These are phyloP conservation scores for Corvus hawaiiensis DNA, from an alignment of 2,113 vertebrate genomes.

Conservation along the genomic window DNA sequence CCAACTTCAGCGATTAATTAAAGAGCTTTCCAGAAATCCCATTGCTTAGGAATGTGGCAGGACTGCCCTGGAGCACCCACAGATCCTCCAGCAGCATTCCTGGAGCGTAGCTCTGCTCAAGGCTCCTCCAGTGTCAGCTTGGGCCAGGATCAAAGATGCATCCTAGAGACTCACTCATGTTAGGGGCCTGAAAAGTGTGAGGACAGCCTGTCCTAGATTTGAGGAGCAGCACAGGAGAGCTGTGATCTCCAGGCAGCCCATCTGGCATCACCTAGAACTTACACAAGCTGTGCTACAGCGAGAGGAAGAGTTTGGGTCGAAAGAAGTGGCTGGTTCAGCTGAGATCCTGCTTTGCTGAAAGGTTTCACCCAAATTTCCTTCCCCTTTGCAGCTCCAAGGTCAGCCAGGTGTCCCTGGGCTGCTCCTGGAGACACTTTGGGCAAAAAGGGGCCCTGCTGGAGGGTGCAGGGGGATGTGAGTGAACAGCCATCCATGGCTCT, in stretches of 20 bases:
- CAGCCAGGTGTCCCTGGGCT: not conserved
- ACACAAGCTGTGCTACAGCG: not conserved
- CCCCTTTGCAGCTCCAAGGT: not conserved
- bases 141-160: not conserved
- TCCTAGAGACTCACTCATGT: not conserved
- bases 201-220: not conserved
- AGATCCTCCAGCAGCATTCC: not conserved
- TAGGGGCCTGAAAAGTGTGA: not conserved
- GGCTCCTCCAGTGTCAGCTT: not conserved
- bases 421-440: not conserved
- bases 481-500: not conserved
- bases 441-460: not conserved
- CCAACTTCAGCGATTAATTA: not conserved
- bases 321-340: not conserved
- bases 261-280: not conserved
- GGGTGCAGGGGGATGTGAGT: fast-evolving
- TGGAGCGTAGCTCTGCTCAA: not conserved
- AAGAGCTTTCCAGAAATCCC: not conserved
- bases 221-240: not conserved
- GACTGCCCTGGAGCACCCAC: not conserved
- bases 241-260: not conserved
- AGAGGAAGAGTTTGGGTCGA: not conserved
- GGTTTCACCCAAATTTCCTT: not conserved
- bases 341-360: not conserved
- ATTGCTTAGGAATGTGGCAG: not conserved